Evolutionary conservation across 2,113 vertebrate species (phyloP), one percentile per base, ranked within the genome.

Genomic region (Pipra filicauda): DNA sequence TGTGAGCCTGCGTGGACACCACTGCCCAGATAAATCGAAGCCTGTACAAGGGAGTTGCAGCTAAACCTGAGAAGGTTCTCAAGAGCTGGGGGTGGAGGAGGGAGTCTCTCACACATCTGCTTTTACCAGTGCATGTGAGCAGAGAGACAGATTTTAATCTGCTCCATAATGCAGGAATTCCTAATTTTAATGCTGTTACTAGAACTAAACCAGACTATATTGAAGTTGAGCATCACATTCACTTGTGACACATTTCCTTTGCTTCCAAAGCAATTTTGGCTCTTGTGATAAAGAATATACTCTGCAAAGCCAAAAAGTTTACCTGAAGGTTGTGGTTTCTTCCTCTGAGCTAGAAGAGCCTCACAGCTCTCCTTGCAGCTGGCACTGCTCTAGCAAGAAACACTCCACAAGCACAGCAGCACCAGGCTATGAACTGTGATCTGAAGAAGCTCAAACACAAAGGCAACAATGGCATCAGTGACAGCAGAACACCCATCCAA

Each of bases 381-480:
- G 39, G 66, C 26, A 2, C 7, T 22, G n/a, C 72, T 84, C 41
- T 4, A 27, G 59, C 43, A 37, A 39, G 72, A 69, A 51, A n/a
- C 8, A 30, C 48, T 4, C 26, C 54, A 8, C 3, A 9, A 43
- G 62, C 21, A 17, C 11, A 41, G 74, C 37, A n/a, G 57, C 27
- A 43, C n/a, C 79, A 13, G 0, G 8, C 48, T 14, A 2, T 3
- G 5, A 39, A 11, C 67, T 5, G 6, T 3, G 2, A 15, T 0
- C 3, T 19, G 43, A 39, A 24, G 43, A 3, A 69, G 61, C 67
- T 49, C 75, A 37, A 19, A 8, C 27, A 8, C 3, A 0, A 27
- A 0, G 18, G 44, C 30, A 33, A 9, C 3, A 0, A 33, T 0
- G 18, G 55, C 30, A 30, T 10, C 37, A 13, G 21, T 1, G 8